A percentile compares a stretch with the other conserved stretches of the same genome.
phyloP scores from a whole-genome alignment of 2,113 vertebrate genomes.

The Morphnarchus princeps region DNA sequence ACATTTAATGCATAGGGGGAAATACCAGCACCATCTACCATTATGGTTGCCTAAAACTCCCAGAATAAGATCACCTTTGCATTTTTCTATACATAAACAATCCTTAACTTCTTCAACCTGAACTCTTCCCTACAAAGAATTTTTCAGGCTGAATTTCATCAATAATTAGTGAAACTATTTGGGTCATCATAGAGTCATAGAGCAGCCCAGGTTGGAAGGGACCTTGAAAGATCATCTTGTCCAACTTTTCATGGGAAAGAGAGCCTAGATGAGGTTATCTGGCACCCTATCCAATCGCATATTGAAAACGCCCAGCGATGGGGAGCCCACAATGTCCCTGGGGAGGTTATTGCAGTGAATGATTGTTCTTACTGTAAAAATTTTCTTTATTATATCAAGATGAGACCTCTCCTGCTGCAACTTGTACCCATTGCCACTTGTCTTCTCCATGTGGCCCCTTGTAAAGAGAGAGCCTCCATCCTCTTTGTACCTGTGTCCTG shows the following conservation, averaged over 20 bases:
- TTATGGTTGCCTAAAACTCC: neutral
- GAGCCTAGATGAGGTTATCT: neutral
- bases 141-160: neutral
- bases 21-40: neutral
- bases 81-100: neutral
- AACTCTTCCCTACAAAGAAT: neutral
- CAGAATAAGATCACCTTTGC: neutral
- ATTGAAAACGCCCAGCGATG: neutral
- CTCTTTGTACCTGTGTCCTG: neutral
- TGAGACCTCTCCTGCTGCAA: neutral
- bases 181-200: neutral
- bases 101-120: neutral
- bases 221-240: accelerated
- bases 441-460: neutral
- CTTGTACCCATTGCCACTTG: neutral
- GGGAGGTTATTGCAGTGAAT: neutral
- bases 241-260: neutral
- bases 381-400: neutral
- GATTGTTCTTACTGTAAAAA: neutral
- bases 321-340: neutral
- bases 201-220: neutral
- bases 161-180: neutral
- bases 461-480: neutral
- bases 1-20: neutral
- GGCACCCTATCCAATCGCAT: neutral